Evolutionary conservation across 92 coral and sea anemone species (phyloP).

Genomic region (Epizoanthus ramosus): DNA sequence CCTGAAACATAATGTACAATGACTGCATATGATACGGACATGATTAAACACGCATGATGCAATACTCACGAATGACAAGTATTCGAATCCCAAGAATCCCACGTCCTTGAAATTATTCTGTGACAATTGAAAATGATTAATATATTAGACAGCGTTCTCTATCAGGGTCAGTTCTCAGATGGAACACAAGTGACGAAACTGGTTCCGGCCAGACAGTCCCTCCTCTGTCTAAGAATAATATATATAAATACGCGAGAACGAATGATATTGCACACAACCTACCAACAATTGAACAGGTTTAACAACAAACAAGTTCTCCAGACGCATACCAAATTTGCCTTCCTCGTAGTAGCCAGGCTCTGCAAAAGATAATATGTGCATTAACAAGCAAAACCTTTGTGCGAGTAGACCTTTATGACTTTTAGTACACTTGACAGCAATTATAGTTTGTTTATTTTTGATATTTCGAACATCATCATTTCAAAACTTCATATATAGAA

Average conservation of each 20-base stretch:
- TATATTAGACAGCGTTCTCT: too few species aligned
- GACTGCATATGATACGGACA: too few species aligned
- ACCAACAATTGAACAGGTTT: slow-evolving; percentile 51
- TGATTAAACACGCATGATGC: too few species aligned
- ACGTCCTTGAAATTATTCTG: slow-evolving; percentile 49
- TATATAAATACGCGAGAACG: too few species aligned
- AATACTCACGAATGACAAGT: slow-evolving; percentile 52
- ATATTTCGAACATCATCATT: not conserved
- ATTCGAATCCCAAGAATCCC: slow-evolving; percentile 54
- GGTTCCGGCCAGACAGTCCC: too few species aligned
- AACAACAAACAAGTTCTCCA: slow-evolving; percentile 51
- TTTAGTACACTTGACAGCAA: not conserved
- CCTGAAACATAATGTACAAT: too few species aligned
- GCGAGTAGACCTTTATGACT: not conserved
- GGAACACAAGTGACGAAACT: too few species aligned
- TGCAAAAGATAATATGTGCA: not conserved
- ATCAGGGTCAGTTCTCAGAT: too few species aligned
- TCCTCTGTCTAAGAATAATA: too few species aligned
- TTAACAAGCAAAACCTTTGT: not conserved
- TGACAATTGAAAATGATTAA: not conserved
- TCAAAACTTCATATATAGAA: too few species aligned
- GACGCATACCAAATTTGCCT: slow-evolving; percentile 48
- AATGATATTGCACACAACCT: not conserved
- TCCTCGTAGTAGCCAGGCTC: slow-evolving; percentile 60
- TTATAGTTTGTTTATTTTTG: too few species aligned